Percentiles rank a stretch among this genome's conserved stretches.
These are phyloP conservation scores for Montipora capricornis DNA, from an alignment of 64 coral and sea anemone species.

Conservation along the genomic window DNA sequence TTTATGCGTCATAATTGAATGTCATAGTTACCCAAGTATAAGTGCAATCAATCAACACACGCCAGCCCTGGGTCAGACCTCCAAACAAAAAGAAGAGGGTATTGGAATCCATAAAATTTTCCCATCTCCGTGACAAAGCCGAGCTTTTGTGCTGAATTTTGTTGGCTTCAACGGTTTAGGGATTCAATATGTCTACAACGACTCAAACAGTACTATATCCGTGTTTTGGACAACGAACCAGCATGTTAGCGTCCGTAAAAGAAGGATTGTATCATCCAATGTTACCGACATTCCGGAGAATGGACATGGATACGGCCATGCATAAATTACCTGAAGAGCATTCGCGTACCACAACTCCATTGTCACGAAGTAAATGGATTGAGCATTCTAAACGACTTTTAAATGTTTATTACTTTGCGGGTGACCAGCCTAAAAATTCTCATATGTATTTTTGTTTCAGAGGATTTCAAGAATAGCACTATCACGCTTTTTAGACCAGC, in stretches of 20 bases:
- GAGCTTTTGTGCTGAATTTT: not conserved
- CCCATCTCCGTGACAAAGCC: not conserved
- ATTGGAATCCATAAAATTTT: not conserved
- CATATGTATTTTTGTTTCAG: conserved; percentile 52
- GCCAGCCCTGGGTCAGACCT: not conserved
- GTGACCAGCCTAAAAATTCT: not conserved
- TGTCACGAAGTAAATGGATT: conserved; percentile 68
- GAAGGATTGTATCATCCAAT: conserved; percentile 93
- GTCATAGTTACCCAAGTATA: not conserved
- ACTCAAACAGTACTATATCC: conserved; percentile 52
- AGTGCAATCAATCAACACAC: not conserved
- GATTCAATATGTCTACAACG: conserved; percentile 30
- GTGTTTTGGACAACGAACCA: conserved; percentile 38
- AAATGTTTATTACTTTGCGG: not conserved
- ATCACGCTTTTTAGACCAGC: conserved; percentile 91
- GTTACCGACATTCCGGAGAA: conserved; percentile 90
- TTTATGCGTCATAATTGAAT: not conserved
- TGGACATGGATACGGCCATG: conserved; percentile 94
- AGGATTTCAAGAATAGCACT: conserved; percentile 82
- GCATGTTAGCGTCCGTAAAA: conserved; percentile 93
- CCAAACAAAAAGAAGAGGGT: not conserved
- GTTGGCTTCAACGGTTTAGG: not conserved
- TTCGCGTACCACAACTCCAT: conserved; percentile 83
- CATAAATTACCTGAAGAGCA: conserved; percentile 97
- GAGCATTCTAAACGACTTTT: not conserved